Base-by-base conservation (phyloP, 2,113 vertebrate species). In the Mirza zaza region DNA sequence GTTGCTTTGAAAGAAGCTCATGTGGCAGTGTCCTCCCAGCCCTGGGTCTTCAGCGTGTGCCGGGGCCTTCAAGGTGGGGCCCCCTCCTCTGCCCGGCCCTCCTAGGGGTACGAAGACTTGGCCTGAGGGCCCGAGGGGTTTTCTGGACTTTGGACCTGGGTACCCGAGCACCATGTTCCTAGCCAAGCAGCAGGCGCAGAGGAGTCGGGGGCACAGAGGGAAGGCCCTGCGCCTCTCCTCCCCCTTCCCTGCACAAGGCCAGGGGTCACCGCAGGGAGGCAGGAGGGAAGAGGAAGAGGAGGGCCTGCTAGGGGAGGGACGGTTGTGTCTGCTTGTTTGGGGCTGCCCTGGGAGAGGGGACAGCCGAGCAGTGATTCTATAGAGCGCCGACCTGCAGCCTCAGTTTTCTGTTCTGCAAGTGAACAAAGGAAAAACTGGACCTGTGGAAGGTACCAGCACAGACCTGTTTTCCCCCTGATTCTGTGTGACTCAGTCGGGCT, bases 21-120 rank as follows among this genome's bases (percentile, higher is more conserved):
- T 15, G 25, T 52, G 48, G 20, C 21, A 0, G 2, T 4, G 0
- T 3, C 21, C 32, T 50, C 25, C 20, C 25, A n/a, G 11, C 36
- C 36, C 10, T 0, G 1, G 2, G 39, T 42, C 42, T 2, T 5
- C 8, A 7, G 27, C 3, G 2, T 63, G 32, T n/a, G 36, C 39
- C 13, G 15, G 68, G 50, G 45, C 15, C 55, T 5, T 3, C 0
- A 1, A 68, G 57, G n/a, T 10, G 17, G 65, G 15, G 14, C 11
- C 9, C 13, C 2, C 7, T 45, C 39, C 25, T 27, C 27, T 48
- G 12, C 36, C 13, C 2, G 3, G 34, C 52, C 20, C 42, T 52
- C 55, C 42, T 32, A 67, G 39, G 25, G 23, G 39, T 45, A 13
- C 4, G 10, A 39, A 50, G 36, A 57, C 50, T 39, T 20, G 67